These are phyloP conservation scores for human (Homo sapiens) DNA, from an alignment of 2,113 vertebrate genomes.

Conservation along the genomic window GRCh38 chr11:75962001-75962500, in stretches of 20 bases:
- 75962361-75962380: background rate
- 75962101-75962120: slow-evolving; percentile 12
- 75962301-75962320: background rate
- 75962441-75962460: background rate
- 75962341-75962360: background rate
- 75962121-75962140: background rate
- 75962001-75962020: background rate
- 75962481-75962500: slow-evolving; percentile 16
- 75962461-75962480: slow-evolving; percentile 26
- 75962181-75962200: background rate
- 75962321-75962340: background rate
- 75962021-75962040: slow-evolving; percentile 15
- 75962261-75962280: background rate
- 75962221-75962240: slow-evolving; percentile 1
- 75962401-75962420: background rate
- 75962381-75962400: background rate
- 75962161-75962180: background rate
- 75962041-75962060: slow-evolving; percentile 21
- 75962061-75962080: background rate
- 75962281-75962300: background rate
- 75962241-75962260: background rate
- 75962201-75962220: background rate
- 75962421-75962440: background rate
- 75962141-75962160: background rate
- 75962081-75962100: background rate